A percentile compares a stretch with the other conserved stretches of the same genome.
These are phyloP conservation scores for Sthenelais limicola DNA, from an alignment of 2,888 invertebrate genomes.

Conservation along the genomic window DNA sequence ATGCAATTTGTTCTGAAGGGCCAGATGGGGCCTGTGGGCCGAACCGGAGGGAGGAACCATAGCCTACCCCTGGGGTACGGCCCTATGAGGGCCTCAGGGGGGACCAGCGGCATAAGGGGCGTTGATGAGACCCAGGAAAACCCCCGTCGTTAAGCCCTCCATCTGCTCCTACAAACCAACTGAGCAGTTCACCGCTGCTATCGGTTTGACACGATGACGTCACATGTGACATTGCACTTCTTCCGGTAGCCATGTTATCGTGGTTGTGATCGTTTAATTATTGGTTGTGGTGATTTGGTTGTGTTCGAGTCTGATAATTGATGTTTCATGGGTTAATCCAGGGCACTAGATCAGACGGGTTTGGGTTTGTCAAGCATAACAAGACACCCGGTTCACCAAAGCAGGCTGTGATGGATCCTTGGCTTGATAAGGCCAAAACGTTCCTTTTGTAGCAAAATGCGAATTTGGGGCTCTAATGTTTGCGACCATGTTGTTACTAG, in stretches of 20 bases:
- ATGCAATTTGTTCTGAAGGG: constrained; percentile 33
- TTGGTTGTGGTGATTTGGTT: constrained; percentile 5
- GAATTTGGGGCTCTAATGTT: no score
- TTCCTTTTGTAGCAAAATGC: no score
- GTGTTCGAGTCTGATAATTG: constrained; percentile 17
- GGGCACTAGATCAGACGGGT: no score
- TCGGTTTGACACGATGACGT: constrained; percentile 34
- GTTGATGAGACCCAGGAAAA: constrained; percentile 16
- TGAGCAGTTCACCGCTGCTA: no score
- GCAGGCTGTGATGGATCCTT: no score
- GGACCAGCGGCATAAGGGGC: constrained; percentile 3
- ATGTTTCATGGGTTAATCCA: constrained; percentile 17
- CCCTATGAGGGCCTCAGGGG: neutral
- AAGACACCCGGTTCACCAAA: no score
- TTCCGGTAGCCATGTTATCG: constrained; percentile 22
- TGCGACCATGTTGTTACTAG: no score
- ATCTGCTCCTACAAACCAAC: constrained; percentile 20
- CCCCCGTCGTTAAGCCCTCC: constrained; percentile 33
- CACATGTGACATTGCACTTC: no score
- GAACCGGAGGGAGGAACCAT: neutral
- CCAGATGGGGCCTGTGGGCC: constrained; percentile 35
- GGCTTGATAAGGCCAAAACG: no score
- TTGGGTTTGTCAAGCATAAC: no score
- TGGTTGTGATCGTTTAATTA: constrained; percentile 32
- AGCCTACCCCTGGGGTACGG: neutral